Conservation (phyloP, 2,797 vertebrate species). For the Phoebastria nigripes region DNA sequence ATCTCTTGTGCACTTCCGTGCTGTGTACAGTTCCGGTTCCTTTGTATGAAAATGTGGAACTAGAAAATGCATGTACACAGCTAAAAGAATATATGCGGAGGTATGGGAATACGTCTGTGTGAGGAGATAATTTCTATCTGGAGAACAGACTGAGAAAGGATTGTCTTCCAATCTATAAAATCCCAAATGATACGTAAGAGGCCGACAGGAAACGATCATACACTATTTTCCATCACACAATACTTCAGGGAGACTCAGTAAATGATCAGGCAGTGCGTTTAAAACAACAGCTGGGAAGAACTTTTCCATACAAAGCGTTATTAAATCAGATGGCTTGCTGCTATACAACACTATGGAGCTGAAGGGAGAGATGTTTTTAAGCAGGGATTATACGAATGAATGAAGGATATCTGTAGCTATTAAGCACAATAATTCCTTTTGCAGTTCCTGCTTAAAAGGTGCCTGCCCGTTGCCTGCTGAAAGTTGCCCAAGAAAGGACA, state of each 20-base stretch:
- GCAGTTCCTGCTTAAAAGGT: background rate
- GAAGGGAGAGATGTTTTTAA: background rate
- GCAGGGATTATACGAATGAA: background rate
- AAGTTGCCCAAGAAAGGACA: background rate
- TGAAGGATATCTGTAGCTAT: background rate
- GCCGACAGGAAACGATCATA: accelerated
- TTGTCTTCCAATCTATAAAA: background rate
- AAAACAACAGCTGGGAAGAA: background rate
- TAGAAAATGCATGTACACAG: background rate
- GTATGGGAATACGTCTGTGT: background rate
- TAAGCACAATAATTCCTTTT: background rate
- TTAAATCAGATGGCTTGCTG: background rate
- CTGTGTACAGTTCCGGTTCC: background rate
- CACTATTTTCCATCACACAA: background rate
- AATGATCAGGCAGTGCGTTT: background rate
- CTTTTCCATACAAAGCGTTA: background rate
- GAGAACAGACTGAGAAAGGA: background rate
- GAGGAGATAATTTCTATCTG: background rate
- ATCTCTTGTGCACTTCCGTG: background rate
- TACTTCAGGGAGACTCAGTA: background rate
- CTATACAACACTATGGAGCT: background rate
- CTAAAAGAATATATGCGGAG: background rate
- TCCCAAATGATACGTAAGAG: background rate
- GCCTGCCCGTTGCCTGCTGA: background rate
- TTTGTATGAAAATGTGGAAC: background rate